Evolutionary conservation across 2,888 invertebrate genomes (phyloP).

Genomic region (Hymenopus coronatus): DNA sequence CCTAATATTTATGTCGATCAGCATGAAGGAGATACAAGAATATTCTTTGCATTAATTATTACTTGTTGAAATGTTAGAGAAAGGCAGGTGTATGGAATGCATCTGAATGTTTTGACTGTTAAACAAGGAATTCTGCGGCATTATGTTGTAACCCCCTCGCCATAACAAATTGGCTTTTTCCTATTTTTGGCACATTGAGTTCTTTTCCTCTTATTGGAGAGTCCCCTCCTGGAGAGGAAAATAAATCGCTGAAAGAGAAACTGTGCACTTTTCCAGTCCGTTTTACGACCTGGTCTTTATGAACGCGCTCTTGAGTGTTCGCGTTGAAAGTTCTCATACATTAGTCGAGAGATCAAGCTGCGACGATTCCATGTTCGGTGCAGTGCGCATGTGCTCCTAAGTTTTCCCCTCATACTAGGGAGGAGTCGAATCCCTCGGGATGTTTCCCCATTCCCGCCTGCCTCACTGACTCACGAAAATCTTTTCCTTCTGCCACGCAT

Average conservation of each 20-base stretch:
- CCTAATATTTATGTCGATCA: no score
- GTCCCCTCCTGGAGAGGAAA: not conserved
- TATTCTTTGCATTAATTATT: no score
- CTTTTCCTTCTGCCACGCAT: not conserved
- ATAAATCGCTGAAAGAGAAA: not conserved
- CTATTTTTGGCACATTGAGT: not conserved
- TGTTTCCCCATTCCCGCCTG: slow-evolving; percentile 15
- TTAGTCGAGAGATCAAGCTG: not conserved
- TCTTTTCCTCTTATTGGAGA: not conserved
- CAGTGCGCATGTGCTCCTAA: not conserved
- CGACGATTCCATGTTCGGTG: not conserved
- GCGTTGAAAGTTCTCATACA: not conserved
- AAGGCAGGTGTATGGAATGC: no score
- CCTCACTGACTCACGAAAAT: slow-evolving; percentile 20
- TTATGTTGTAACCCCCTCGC: no score
- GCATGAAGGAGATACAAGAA: no score
- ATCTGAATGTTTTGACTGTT: no score
- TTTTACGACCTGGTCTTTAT: not conserved
- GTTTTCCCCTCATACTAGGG: slow-evolving; percentile 3
- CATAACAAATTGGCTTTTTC: not conserved
- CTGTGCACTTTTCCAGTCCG: not conserved
- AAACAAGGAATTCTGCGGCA: no score
- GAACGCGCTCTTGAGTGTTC: not conserved
- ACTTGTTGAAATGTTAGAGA: no score
- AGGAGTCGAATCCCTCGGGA: slow-evolving; percentile 24